phyloP scores from a whole-genome alignment of 2,797 vertebrate species.

The Buphagus erythrorhynchus region DNA sequence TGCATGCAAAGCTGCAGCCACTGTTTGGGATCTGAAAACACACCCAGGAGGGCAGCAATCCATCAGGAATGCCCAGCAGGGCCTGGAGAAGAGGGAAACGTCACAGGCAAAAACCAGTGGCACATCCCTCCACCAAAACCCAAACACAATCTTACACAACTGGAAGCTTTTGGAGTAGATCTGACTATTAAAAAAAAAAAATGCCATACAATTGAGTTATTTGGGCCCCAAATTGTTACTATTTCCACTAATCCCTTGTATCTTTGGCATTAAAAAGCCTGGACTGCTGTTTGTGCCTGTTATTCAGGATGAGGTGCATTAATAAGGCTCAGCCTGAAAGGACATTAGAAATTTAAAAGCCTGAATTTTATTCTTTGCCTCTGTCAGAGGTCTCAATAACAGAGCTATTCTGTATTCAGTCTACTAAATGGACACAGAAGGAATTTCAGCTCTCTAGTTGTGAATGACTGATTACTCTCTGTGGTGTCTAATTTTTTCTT shows the following conservation, averaged over 20 bases:
- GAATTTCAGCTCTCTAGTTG: neutral
- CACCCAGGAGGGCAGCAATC: neutral
- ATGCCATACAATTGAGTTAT: neutral
- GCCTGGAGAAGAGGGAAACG: neutral
- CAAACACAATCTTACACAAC: neutral
- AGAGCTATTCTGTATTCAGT: neutral
- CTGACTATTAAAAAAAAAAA: neutral
- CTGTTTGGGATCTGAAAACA: neutral
- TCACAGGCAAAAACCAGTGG: neutral
- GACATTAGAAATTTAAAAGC: neutral
- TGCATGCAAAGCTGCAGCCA: neutral
- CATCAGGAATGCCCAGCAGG: neutral
- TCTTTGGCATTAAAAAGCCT: neutral
- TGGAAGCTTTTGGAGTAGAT: neutral
- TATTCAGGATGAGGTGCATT: neutral
- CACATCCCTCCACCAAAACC: neutral
- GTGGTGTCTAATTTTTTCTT: conserved; percentile 12
- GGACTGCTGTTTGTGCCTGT: neutral
- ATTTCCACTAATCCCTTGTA: neutral
- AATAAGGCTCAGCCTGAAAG: neutral
- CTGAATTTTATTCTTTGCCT: neutral
- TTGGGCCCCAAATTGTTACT: neutral
- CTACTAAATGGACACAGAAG: neutral
- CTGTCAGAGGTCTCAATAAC: neutral
- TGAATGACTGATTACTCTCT: neutral